Evolutionary conservation across 2,888 invertebrate species (phyloP).

Genomic region (Ectobius pallidus): DNA sequence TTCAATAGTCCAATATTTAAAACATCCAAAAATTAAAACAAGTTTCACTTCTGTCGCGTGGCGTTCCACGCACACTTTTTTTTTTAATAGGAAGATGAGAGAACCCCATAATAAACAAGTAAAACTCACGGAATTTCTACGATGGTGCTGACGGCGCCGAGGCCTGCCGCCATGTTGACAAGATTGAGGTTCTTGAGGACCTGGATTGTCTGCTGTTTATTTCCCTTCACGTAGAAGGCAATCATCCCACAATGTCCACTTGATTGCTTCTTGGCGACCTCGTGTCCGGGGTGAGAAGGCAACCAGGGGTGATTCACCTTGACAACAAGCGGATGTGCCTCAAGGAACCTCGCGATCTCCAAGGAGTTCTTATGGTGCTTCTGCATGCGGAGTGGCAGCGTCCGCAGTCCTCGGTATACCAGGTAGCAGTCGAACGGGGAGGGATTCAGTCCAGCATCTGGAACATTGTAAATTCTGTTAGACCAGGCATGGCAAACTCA

Average conservation of each 20-base stretch:
- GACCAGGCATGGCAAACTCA: too few relatives aligned
- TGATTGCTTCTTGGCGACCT: constrained; percentile 56
- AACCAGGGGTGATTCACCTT: constrained; percentile 83
- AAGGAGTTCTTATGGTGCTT: constrained; percentile 82
- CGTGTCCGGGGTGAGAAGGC: constrained; percentile 57
- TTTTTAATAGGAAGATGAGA: too few relatives aligned
- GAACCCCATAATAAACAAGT: too few relatives aligned
- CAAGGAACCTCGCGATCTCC: constrained; percentile 80
- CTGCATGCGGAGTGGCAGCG: constrained; percentile 89
- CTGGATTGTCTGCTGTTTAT: constrained; percentile 68
- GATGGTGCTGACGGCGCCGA: constrained; percentile 92
- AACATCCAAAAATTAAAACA: too few relatives aligned
- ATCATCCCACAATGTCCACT: constrained; percentile 61
- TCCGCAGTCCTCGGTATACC: constrained; percentile 92
- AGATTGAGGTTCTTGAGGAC: constrained; percentile 79
- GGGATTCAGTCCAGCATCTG: constrained; percentile 91
- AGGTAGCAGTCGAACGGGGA: constrained; percentile 96
- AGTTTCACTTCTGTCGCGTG: too few relatives aligned
- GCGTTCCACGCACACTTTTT: too few relatives aligned
- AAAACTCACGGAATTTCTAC: constrained; percentile 1
- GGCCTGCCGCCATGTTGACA: constrained; percentile 88
- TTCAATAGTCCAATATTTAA: too few relatives aligned
- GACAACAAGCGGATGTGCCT: constrained; percentile 77
- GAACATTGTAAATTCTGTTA: constrained; percentile 46
- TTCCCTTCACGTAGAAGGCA: constrained; percentile 60